These are phyloP conservation scores for Seriola dumerili DNA, from an alignment of 2,113 vertebrate genomes.

Conservation along the genomic window DNA sequence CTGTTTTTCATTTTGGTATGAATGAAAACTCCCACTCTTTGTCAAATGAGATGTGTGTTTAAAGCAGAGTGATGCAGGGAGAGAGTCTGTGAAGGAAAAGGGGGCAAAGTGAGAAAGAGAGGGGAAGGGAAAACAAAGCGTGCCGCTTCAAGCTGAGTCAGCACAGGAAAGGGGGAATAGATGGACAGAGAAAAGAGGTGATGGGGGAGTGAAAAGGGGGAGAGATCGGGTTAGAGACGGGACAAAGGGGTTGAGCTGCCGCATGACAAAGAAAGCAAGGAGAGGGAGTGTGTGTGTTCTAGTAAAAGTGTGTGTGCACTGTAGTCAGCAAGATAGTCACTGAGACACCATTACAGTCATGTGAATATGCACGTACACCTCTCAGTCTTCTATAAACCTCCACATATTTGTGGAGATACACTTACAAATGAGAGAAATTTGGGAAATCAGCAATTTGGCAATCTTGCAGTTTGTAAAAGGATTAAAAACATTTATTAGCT, in stretches of 20 bases:
- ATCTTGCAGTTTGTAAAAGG: too few relatives aligned
- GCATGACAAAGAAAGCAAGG: constrained; percentile 13
- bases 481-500: too few relatives aligned
- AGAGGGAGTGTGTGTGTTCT: constrained; percentile 3
- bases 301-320: not conserved
- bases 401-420: not conserved
- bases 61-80: constrained; percentile 26
- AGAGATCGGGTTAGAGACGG: constrained; percentile 1
- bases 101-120: constrained; percentile 15
- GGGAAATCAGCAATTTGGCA: too few relatives aligned
- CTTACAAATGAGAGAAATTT: not conserved
- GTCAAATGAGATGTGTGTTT: constrained; percentile 37
- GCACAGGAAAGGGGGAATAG: constrained; percentile 52
- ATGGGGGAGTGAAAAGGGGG: constrained; percentile 25
- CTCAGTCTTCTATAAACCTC: not conserved
- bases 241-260: constrained; percentile 27
- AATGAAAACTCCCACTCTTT: too few relatives aligned
- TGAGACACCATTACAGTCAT: constrained; percentile 43
- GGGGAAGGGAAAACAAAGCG: constrained; percentile 1
- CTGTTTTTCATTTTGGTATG: too few relatives aligned
- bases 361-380: constrained; percentile 41
- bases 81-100: constrained; percentile 34
- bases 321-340: constrained; percentile 28
- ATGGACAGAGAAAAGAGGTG: constrained; percentile 30
- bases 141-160: constrained; percentile 47